Base-by-base conservation (phyloP, 2,888 invertebrate genomes). In the Linyphia triangularis region DNA sequence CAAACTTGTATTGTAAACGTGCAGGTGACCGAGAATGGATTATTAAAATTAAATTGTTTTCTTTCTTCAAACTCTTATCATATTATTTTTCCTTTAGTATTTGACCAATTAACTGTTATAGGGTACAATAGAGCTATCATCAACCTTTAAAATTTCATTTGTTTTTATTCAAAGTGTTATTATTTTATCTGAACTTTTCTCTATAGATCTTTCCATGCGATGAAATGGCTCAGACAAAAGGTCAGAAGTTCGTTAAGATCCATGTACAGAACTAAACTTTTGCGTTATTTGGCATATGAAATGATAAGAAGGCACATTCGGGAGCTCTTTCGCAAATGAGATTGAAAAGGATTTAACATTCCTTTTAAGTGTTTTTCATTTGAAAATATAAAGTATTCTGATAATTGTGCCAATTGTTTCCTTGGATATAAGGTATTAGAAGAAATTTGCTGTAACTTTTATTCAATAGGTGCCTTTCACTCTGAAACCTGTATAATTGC, bases 341-440 rank as follows among this genome's bases (percentile, higher is more conserved):
- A 63, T 77, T 33, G 61, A 77, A 63, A 63, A 59, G 77, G 67
- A 67, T 67, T 67, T 43, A 67, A 79, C 67, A 51, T 43, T 51
- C 78, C 78, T 67, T 51, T n/a, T n/a, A 51, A 51, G 51, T 3
- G 5, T 51, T 51, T 2, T 13, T 1, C 40, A 40, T 40, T 16
- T 51, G 51, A 13, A 51, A 51, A n/a, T n/a, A n/a, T n/a, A n/a
- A n/a, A 28, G 26, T 51, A 65, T 78, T 78, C 65, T 78, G 40
- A 43, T 43, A 65, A 70, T 70, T 81, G 81, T 81, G 81, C 81
- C 81, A 81, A 81, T 81, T 67, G 51, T 67, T 73, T 67, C 30
- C 65, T 51, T 65, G 63, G 65, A 51, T 43, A n/a, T n/a, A 16
- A 51, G n/a, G 51, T 51, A 16, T 7, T n/a, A n/a, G n/a, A 51